Conservation (phyloP, 2,797 vertebrate genomes). For the Sebastes nivosus region DNA sequence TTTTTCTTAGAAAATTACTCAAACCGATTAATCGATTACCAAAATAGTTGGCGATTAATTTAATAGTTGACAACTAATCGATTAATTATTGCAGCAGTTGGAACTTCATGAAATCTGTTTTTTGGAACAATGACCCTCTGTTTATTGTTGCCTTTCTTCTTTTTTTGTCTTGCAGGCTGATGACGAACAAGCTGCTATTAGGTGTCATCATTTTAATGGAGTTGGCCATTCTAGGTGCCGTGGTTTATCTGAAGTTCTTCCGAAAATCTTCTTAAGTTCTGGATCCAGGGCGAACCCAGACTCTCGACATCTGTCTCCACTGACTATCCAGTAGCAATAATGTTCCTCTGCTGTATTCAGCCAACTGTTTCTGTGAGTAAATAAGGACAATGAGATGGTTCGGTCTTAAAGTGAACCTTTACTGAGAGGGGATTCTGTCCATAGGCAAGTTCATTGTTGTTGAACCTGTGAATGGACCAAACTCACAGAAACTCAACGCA, state of each 20-base stretch:
- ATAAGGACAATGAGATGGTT: constrained; percentile 1
- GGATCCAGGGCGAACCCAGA: constrained; percentile 6
- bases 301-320: constrained; percentile 10
- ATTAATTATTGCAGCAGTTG: neutral
- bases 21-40: too few species aligned
- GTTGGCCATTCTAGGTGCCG: constrained; percentile 90
- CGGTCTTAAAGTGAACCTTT: constrained; percentile 7
- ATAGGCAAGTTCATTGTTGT: neutral
- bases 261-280: constrained; percentile 34
- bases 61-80: neutral
- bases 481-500: neutral
- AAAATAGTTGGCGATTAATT: too few species aligned
- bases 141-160: neutral
- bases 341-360: constrained; percentile 17
- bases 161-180: constrained; percentile 79
- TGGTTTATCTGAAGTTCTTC: constrained; percentile 96
- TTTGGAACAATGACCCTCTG: neutral
- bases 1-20: too few species aligned
- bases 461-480: constrained; percentile 35
- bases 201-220: constrained; percentile 93
- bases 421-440: neutral
- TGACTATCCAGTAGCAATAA: constrained; percentile 50
- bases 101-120: neutral
- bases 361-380: constrained; percentile 22
- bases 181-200: constrained; percentile 95